Base-by-base conservation (phyloP, 2,888 invertebrate genomes). In the Meteorus colon region DNA sequence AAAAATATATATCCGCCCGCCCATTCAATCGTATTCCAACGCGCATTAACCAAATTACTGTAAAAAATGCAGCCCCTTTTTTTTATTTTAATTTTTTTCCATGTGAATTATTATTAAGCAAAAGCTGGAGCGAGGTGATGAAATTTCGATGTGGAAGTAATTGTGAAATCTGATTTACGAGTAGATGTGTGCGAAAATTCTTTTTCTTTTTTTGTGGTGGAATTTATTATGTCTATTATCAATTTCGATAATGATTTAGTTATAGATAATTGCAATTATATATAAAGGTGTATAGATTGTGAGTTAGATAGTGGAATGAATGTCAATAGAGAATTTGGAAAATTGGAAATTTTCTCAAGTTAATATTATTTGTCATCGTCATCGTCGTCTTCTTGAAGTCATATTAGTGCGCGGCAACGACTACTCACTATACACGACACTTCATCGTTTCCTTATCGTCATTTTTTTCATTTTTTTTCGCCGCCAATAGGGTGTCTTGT, bases 21-120 rank as follows among this genome's bases (percentile, higher is more conserved):
- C 79, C 80, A 79, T 79, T 76, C 70, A 78, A 80, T 80, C 75
- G 77, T 74, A 59, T 73, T 71, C 76, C 78, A 78, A 80, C 74
- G 73, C 75, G 80, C 74, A 79, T 78, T 78, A 80, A 79, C 77
- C 78, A 77, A 77, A 79, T 78, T 69, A 77, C 73, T 75, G 75
- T 45, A 67, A 67, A 67, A 48, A 29, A 24, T 55, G 55, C 55
- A 55, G 55, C 1, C 2, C 4, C 6, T 55, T 24, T 19, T 19
- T 19, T 55, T 19, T 24, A n/a, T 6, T 19, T 24, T 34, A 4
- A 34, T 34, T 34, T 69, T 16, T 68, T 45, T 27, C 14, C 16
- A 55, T 5, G 48, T n/a, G n/a, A n/a, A 48, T 48, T n/a, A 48
- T 48, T 51, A 68, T 51, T 24, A n/a, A n/a, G 27, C 10, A 34